Evolutionary conservation across 2,797 vertebrate species (phyloP).

Genomic region (Odontamblyopus rebecca): DNA sequence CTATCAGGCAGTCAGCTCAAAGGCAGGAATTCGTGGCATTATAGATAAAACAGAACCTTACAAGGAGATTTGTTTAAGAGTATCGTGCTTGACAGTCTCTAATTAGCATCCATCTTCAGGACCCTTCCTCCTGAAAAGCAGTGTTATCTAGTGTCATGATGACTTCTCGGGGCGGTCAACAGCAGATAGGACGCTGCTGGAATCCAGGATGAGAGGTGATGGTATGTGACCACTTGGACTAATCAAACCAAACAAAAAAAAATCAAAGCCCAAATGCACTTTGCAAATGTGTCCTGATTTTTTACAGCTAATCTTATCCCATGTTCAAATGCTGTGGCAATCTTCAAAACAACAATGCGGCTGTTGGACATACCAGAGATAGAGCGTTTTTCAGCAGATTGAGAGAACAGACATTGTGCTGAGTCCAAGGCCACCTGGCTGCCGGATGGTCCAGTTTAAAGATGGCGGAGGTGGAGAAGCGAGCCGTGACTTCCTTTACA

Average conservation of each 20-base stretch:
- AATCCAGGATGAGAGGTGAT: conserved; percentile 63
- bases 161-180: conserved; percentile 32
- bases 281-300: conserved; percentile 21
- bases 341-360: conserved; percentile 13
- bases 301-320: conserved; percentile 35
- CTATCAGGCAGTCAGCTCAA: conserved; percentile 69
- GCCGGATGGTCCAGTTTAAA: conserved; percentile 42
- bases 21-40: conserved; percentile 61
- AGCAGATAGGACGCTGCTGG: conserved; percentile 45
- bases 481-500: conserved; percentile 39
- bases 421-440: conserved; percentile 62
- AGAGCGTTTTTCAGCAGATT: conserved; percentile 28
- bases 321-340: conserved; percentile 15
- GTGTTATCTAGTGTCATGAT: conserved; percentile 51
- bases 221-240: conserved; percentile 75
- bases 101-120: conserved; percentile 49
- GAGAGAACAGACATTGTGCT: conserved; percentile 48
- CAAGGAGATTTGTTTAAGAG: conserved; percentile 2
- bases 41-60: conserved; percentile 21
- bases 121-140: conserved; percentile 19
- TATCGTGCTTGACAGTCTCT: conserved; percentile 41
- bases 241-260: conserved; percentile 59
- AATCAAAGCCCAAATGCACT: conserved; percentile 50
- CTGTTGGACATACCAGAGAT: conserved; percentile 28
- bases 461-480: conserved; percentile 30